Base-by-base conservation (phyloP, 2,113 vertebrate species). In the Orthonyx spaldingii region DNA sequence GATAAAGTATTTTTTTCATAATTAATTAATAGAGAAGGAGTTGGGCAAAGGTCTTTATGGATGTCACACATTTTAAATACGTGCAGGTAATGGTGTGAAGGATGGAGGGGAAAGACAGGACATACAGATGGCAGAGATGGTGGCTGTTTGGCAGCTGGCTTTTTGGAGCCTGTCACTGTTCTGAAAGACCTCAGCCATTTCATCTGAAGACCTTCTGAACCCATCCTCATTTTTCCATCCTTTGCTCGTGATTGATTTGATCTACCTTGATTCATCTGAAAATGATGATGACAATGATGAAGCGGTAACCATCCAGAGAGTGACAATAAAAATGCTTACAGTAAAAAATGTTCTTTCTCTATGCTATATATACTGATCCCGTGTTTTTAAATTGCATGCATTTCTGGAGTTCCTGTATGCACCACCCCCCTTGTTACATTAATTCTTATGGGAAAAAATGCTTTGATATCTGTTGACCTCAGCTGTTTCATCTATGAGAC, bases 231-330 rank as follows among this genome's bases (percentile, higher is more conserved):
- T 92, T 96, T 91, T 87, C 86, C 56, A 63, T 70, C 72, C 44
- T 84, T 87, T 4, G 2, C 28, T 39, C 1, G 0, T 93, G 95
- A 97, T 77, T 94, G 90, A 93, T 97, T 93, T 90, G 68, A 89
- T 86, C 75, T 92, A 60, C 52, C 44, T 71, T 92, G 91, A 84
- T 92, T 94, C 76, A 90, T 94, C 93, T 70, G 89, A 95, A 93
- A 92, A 89, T 84, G 84, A 90, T 94, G 68, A 94, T 91, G 94
- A 96, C 91, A 94, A 7, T 95, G 96, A 96, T 84, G 72, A 93
- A 97, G 89, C 15, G 12, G 77, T 81, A 93, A 71, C 89, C 42
- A 84, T 78, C 69, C 64, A 71, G 56, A 92, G 24, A 75, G 63
- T 78, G 64, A 89, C 71, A 92, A 80, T 60, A 89, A 84, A 92